These are phyloP conservation scores for Aldabrachelys gigantea DNA, from an alignment of 2,113 vertebrate species.

Conservation along the genomic window DNA sequence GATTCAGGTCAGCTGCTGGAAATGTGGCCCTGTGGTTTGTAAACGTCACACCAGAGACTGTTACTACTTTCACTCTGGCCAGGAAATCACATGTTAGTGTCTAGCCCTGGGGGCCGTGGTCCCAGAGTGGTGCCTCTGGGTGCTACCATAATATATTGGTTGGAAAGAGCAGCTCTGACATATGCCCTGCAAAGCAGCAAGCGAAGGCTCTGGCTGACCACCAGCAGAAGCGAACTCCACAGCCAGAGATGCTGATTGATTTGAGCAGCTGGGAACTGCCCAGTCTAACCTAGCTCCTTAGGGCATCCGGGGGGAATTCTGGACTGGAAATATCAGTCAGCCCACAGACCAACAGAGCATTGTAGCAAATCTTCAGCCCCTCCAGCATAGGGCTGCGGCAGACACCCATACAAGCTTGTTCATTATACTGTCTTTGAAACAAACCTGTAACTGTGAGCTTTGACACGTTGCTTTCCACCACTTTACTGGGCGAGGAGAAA, in stretches of 20 bases:
- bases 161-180: background rate
- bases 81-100: background rate
- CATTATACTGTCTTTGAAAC: background rate
- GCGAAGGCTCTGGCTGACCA: background rate
- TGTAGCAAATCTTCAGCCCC: background rate
- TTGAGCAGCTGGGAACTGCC: background rate
- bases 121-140: background rate
- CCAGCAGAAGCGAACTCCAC: background rate
- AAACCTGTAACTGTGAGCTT: constrained; percentile 72
- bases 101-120: background rate
- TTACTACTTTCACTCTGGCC: background rate
- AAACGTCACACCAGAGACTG: background rate
- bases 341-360: background rate
- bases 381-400: background rate
- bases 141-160: background rate
- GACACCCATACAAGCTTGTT: too few species aligned
- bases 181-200: background rate
- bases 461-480: constrained; percentile 53
- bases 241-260: background rate
- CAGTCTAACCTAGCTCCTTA: background rate
- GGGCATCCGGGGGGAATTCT: background rate
- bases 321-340: background rate
- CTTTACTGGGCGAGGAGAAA: background rate
- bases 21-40: background rate
- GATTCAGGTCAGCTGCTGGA: background rate